phyloP scores from a whole-genome alignment of 1,140 invertebrate genomes.

The Drosophila leontia region DNA sequence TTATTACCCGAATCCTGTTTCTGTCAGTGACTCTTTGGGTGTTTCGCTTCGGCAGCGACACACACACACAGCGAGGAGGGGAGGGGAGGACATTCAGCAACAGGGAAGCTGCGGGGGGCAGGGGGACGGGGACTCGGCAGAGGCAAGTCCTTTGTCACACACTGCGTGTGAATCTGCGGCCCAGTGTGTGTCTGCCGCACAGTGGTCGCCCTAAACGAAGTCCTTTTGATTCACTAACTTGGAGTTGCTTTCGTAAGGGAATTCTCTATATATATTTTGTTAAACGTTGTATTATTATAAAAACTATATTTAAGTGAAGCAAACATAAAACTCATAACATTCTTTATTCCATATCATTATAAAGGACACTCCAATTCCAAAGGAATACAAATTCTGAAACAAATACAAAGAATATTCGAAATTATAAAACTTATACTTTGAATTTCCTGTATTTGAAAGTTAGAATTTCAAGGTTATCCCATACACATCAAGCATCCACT shows the following conservation, averaged over 20 bases:
- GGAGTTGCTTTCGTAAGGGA: background rate
- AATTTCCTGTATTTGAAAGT: background rate
- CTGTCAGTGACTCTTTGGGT: slow-evolving; percentile 83
- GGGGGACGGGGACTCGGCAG: slow-evolving; percentile 10
- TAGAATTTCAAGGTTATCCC: background rate
- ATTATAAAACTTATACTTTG: background rate
- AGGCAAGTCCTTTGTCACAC: slow-evolving; percentile 75
- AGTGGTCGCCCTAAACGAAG: slow-evolving; percentile 4
- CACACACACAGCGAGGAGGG: background rate
- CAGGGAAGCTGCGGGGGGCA: slow-evolving; percentile 9
- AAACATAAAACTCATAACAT: background rate
- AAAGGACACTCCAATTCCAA: no score
- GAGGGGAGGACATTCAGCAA: slow-evolving; percentile 18
- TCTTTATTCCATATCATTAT: background rate
- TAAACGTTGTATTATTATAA: background rate
- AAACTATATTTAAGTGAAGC: background rate
- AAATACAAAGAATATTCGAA: background rate
- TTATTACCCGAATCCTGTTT: slow-evolving; percentile 85
- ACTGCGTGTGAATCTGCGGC: slow-evolving; percentile 81
- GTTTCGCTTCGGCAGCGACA: slow-evolving; percentile 55
- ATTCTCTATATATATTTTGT: background rate
- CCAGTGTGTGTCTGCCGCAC: slow-evolving; percentile 44
- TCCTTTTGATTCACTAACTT: slow-evolving; percentile 3
- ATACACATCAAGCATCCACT: background rate
- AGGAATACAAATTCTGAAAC: no score